Conservation (phyloP, 2,888 invertebrate genomes). For the Drosophila cognata region DNA sequence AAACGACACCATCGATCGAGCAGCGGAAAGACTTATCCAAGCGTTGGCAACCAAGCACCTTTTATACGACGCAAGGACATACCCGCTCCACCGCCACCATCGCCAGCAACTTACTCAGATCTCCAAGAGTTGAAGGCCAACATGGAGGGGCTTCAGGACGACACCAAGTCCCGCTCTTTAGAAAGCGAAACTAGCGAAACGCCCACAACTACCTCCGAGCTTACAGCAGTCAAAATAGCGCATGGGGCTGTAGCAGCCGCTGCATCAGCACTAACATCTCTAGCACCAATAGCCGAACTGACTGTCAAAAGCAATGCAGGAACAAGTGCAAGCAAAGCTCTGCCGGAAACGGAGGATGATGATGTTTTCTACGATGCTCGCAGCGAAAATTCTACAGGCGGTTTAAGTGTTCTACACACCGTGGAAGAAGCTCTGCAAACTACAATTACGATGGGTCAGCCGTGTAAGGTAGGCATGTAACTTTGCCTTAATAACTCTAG, state of each 20-base stretch:
- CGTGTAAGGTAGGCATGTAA: conserved; percentile 43
- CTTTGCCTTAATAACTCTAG: conserved; percentile 11
- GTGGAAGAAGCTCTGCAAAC: neutral
- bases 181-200: conserved; percentile 63
- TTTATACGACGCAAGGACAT: conserved; percentile 72
- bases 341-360: conserved; percentile 73
- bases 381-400: conserved; percentile 78
- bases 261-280: conserved; percentile 14
- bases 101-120: conserved; percentile 81
- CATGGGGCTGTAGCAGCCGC: neutral
- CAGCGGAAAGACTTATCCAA: conserved; percentile 49
- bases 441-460: neutral
- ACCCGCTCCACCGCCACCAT: conserved; percentile 80
- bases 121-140: conserved; percentile 79
- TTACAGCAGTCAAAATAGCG: neutral
- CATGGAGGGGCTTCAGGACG: conserved; percentile 73
- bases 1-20: conserved; percentile 66
- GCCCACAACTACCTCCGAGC: conserved; percentile 30
- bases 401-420: conserved; percentile 8
- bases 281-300: conserved; percentile 19
- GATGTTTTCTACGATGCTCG: conserved; percentile 84
- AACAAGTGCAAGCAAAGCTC: conserved; percentile 32
- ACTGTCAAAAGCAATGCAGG: conserved; percentile 28
- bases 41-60: conserved; percentile 16
- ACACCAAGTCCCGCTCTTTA: conserved; percentile 70